Base-by-base conservation (phyloP, 1,140 invertebrate genomes). In the Drosophila persimilis region DNA sequence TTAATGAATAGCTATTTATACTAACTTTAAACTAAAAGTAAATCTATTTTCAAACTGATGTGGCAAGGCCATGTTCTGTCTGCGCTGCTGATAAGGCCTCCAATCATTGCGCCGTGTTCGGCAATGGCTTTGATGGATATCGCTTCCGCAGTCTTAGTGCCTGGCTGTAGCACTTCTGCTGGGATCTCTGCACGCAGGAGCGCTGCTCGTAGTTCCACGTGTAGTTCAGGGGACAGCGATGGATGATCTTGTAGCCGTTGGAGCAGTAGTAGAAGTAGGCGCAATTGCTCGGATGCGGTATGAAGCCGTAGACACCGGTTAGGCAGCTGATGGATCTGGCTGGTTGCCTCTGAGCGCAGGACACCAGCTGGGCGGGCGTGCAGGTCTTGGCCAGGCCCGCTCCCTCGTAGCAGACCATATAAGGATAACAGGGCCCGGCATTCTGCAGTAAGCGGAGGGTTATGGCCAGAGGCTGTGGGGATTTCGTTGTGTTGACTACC, bases 241-340 rank as follows among this genome's bases (percentile, higher is more conserved):
- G 69, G 29, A 84, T 48, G 13, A 76, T 61, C 47, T 72, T 73
- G 41, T 43, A 57, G 22, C 80, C 80, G 61, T 78, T 79, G 22
- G 80, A 62, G 43, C 80, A 84, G 62, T 71, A 84, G 53, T 83
- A 83, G 46, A 76, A 84, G 26, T 83, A 84, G 9, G 69, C 64
- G n/a, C 80, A 84, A 6, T 76, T 65, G 0, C 54, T 26, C 1
- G 80, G 48, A 66, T 84, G 72, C 9, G 80, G 72, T 62, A 84
- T 63, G 43, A 72, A 84, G 4, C 80, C 79, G 51, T 79, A 79
- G 6, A 79, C 57, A 13, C 79, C 80, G 1, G 26, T n/a, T 7
- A 24, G 53, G 47, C 80, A 84, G n/a, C 45, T 52, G 7, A 22
- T 45, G 3, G 61, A 31, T n/a, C 61, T 44, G 0, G 60, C 8